Conservation (phyloP, 2,113 vertebrate genomes). For the Meriones unguiculatus region DNA sequence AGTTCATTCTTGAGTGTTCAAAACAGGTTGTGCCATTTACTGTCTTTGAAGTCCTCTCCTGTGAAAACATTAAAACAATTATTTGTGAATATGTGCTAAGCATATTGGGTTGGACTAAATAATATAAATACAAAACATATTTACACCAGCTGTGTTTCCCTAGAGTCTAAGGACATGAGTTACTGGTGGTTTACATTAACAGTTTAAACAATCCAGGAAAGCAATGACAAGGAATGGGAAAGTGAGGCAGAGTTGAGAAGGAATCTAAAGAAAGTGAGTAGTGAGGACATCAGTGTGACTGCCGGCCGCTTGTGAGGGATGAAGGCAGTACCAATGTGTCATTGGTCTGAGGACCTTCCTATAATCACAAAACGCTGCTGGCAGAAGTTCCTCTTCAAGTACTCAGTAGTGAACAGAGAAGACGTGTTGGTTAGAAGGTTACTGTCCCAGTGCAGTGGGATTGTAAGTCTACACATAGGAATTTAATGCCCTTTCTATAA, state of each 20-base stretch:
- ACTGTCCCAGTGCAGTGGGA: neutral
- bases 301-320: neutral
- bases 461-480: neutral
- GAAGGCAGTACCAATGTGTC: neutral
- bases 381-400: neutral
- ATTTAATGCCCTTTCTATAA: slow-evolving; percentile 45
- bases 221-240: too few relatives aligned
- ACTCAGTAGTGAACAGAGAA: rapidly evolving
- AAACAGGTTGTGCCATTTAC: neutral
- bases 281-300: neutral
- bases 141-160: neutral
- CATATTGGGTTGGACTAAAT: neutral
- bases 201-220: neutral
- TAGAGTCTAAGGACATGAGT: neutral
- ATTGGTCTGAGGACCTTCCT: neutral
- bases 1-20: neutral
- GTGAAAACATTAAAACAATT: neutral
- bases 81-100: neutral
- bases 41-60: neutral
- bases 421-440: neutral
- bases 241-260: neutral
- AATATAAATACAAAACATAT: neutral
- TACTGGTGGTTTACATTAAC: neutral
- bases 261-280: neutral
- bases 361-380: neutral